These are phyloP conservation scores for Procavia capensis DNA, from an alignment of 2,113 vertebrate genomes.

Conservation along the genomic window DNA sequence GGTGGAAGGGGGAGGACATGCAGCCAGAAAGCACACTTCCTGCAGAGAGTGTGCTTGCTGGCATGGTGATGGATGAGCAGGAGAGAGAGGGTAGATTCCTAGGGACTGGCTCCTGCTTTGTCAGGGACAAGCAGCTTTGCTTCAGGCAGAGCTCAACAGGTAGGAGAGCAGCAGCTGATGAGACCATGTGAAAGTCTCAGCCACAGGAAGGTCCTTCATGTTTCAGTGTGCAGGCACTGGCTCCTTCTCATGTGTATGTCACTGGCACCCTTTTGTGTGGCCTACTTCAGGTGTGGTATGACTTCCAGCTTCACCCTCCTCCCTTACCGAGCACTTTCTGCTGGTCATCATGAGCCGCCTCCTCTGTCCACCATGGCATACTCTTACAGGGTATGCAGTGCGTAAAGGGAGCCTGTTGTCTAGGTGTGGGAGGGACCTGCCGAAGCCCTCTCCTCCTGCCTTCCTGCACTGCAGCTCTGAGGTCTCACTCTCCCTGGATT, in stretches of 20 bases:
- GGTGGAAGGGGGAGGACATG: neutral
- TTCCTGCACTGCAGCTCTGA: neutral
- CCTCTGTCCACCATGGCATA: neutral
- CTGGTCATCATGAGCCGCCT: neutral
- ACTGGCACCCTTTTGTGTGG: neutral
- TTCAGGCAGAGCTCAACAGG: neutral
- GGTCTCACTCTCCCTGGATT: neutral
- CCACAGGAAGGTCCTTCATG: rapidly evolving
- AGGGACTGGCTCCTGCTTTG: neutral
- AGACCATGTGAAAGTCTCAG: neutral
- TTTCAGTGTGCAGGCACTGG: neutral
- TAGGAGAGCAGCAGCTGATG: neutral
- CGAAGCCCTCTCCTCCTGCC: rapidly evolving
- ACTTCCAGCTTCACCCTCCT: too few species aligned
- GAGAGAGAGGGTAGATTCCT: neutral
- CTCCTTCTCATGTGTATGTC: neutral
- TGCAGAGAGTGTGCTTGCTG: neutral
- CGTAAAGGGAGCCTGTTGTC: neutral
- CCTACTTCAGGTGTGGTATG: neutral
- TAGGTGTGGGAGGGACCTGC: neutral
- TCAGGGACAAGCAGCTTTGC: neutral
- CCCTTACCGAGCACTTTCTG: neutral
- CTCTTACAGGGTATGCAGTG: neutral
- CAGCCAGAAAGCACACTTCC: neutral
- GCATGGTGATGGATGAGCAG: neutral